Percentiles rank a stretch among this genome's conserved stretches.
These are phyloP conservation scores for Polyommatus iphigenia DNA, from an alignment of 2,888 invertebrate genomes.

Conservation along the genomic window DNA sequence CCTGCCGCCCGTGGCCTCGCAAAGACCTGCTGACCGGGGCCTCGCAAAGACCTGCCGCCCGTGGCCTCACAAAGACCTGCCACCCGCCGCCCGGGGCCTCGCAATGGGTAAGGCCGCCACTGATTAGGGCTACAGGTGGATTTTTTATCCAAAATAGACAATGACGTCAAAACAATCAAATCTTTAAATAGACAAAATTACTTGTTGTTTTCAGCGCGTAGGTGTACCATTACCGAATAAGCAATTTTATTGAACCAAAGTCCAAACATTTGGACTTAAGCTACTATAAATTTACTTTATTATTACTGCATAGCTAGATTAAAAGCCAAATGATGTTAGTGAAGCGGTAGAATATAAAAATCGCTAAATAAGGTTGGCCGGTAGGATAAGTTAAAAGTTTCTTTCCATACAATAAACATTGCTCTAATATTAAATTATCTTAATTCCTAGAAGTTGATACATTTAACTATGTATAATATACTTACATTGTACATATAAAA, in stretches of 20 bases:
- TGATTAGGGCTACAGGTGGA: not conserved
- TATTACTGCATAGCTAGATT: not conserved
- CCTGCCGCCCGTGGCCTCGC: too few species aligned
- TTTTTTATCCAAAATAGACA: not conserved
- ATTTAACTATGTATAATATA: too few species aligned
- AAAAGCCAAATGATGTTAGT: not conserved
- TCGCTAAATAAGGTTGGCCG: not conserved
- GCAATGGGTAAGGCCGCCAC: too few species aligned
- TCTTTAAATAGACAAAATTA: not conserved
- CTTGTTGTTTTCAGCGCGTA: not conserved
- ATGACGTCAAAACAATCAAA: not conserved
- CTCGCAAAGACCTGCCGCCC: too few species aligned
- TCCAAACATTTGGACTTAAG: not conserved
- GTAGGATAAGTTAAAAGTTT: not conserved
- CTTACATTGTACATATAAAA: too few species aligned
- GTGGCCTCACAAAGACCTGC: too few species aligned
- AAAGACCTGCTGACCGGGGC: too few species aligned
- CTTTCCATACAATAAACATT: too few species aligned
- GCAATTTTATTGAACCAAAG: slow-evolving; percentile 5
- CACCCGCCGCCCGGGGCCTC: too few species aligned
- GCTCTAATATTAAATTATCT: too few species aligned
- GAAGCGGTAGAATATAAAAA: not conserved
- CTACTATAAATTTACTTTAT: not conserved
- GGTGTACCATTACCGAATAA: not conserved
- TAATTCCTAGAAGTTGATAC: too few species aligned